These are phyloP conservation scores for Syngnathus typhle DNA, from an alignment of 2,113 vertebrate species.

Conservation along the genomic window DNA sequence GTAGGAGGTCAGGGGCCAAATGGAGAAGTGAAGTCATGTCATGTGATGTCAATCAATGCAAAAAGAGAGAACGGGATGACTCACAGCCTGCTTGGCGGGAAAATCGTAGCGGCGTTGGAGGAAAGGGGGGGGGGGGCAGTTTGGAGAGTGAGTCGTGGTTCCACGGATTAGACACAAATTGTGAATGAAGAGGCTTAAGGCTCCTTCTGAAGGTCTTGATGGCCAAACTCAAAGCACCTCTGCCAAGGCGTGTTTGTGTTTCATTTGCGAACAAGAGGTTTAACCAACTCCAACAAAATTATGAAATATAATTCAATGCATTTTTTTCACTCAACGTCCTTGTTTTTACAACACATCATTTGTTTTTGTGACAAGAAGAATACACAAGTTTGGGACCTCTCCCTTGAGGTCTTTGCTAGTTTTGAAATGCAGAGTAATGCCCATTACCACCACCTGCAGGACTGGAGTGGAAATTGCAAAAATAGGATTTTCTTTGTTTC, in stretches of 20 bases:
- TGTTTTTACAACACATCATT: too few relatives aligned
- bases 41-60: too few relatives aligned
- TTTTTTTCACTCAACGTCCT: too few relatives aligned
- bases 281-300: too few relatives aligned
- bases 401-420: background rate
- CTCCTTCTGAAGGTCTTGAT: background rate
- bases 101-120: slow-evolving; percentile 46
- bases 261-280: background rate
- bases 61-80: slow-evolving; percentile 41
- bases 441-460: background rate
- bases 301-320: too few relatives aligned
- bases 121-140: slow-evolving; percentile 29
- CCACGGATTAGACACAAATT: slow-evolving; percentile 17
- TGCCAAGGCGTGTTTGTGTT: background rate
- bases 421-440: background rate
- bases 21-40: too few relatives aligned
- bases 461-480: background rate
- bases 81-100: slow-evolving; percentile 56
- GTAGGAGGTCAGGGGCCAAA: slow-evolving; percentile 2
- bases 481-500: background rate
- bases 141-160: slow-evolving; percentile 34
- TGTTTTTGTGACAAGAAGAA: too few relatives aligned
- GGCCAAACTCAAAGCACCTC: background rate
- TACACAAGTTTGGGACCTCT: too few relatives aligned
- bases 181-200: background rate